Evolutionary conservation across 2,888 invertebrate species (phyloP).

Genomic region (Tryphoninae sp.): DNA sequence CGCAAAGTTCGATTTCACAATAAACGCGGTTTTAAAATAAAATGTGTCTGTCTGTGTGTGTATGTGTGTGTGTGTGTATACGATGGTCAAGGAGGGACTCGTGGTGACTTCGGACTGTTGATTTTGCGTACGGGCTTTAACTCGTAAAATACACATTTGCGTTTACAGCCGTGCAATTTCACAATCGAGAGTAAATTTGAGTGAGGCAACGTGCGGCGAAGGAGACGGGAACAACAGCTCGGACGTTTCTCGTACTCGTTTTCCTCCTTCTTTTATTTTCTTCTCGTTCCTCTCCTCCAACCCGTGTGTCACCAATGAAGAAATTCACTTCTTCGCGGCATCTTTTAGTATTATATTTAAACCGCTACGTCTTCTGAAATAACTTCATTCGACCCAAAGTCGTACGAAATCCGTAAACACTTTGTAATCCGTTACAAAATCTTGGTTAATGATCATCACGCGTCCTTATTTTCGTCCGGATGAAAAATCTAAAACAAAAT

Average conservation of each 20-base stretch:
- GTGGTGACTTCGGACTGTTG: conserved; percentile 48
- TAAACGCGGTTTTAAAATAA: too few species aligned
- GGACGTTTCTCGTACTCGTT: neutral
- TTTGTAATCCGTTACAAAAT: conserved; percentile 29
- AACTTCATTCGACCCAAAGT: conserved; percentile 28
- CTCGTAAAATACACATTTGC: conserved; percentile 57
- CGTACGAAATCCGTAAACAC: conserved; percentile 9
- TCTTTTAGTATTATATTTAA: conserved; percentile 15
- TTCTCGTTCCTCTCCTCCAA: conserved; percentile 8
- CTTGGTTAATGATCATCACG: conserved; percentile 11
- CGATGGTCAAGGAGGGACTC: neutral
- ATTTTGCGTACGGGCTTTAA: conserved; percentile 43
- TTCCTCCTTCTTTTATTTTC: neutral
- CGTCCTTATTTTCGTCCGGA: conserved; percentile 36
- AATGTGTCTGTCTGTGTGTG: neutral
- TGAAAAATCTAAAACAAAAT: conserved; percentile 12
- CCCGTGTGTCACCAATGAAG: neutral
- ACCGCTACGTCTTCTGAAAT: conserved; percentile 15
- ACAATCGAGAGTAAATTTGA: conserved; percentile 51
- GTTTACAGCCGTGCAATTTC: conserved; percentile 47
- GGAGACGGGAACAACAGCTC: neutral
- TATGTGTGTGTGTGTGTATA: neutral
- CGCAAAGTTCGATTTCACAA: too few species aligned
- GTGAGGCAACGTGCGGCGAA: neutral
- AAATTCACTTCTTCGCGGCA: neutral